These are phyloP conservation scores for Ophioninae sp. DNA, from an alignment of 2,888 invertebrate genomes.

Conservation along the genomic window DNA sequence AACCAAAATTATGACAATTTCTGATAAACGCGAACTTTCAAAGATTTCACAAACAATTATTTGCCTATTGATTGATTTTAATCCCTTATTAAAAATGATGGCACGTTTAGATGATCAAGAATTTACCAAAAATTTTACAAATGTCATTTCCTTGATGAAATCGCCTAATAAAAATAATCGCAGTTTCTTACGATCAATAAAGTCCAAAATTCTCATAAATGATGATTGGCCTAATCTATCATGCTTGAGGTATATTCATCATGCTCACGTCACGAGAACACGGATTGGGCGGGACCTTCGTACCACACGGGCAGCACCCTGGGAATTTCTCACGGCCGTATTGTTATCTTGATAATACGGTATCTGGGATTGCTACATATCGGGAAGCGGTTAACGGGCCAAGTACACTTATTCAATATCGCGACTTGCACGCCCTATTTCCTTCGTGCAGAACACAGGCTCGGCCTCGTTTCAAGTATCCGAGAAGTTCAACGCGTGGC, in stretches of 20 bases:
- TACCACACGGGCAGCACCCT: not conserved
- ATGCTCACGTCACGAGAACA: not conserved
- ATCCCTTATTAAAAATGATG: too few relatives aligned
- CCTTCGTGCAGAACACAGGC: conserved; percentile 31
- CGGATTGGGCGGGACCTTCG: not conserved
- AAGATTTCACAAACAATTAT: too few relatives aligned
- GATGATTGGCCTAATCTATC: not conserved
- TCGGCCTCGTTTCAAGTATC: conserved; percentile 47
- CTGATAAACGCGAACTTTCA: too few relatives aligned
- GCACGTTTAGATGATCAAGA: too few relatives aligned
- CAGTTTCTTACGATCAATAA: not conserved
- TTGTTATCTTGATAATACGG: conserved; percentile 25
- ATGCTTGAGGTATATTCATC: not conserved
- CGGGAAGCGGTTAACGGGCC: conserved; percentile 33
- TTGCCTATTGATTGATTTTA: too few relatives aligned
- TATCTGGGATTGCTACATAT: conserved; percentile 5
- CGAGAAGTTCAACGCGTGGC: conserved; percentile 46
- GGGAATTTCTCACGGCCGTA: conserved; percentile 1
- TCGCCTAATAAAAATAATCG: not conserved
- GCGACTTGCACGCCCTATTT: conserved; percentile 41
- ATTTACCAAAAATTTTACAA: too few relatives aligned
- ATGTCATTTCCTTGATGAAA: too few relatives aligned
- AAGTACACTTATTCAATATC: conserved; percentile 49
- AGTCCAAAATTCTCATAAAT: not conserved
- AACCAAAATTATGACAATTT: too few relatives aligned